Conservation (phyloP, 2,797 vertebrate genomes). For the Sebastes hubbsi region DNA sequence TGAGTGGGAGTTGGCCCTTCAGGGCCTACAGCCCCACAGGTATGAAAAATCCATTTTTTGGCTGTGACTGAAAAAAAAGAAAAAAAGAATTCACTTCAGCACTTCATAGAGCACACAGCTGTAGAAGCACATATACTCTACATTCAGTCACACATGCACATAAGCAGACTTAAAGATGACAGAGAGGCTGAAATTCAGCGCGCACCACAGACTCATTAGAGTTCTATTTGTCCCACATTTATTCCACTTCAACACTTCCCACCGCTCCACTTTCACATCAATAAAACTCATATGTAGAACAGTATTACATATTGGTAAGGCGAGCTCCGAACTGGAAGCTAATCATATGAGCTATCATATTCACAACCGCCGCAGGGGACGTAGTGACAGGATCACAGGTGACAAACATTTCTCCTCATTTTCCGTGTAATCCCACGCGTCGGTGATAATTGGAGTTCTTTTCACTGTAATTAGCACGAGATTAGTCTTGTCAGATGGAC, state of each 20-base stretch:
- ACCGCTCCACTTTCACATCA: conserved; percentile 20
- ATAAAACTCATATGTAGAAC: conserved; percentile 26
- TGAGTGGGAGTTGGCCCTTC: conserved; percentile 93
- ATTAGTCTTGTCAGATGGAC: conserved; percentile 73
- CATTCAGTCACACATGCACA: conserved; percentile 21
- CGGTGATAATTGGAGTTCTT: conserved; percentile 68
- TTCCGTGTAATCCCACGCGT: conserved; percentile 60
- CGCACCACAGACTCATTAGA: conserved; percentile 23
- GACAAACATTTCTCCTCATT: conserved; percentile 74
- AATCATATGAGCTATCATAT: conserved; percentile 4
- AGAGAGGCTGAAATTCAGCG: conserved; percentile 13
- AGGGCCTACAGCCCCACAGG: conserved; percentile 92
- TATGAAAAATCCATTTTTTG: conserved; percentile 91
- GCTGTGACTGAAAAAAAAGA: conserved; percentile 50
- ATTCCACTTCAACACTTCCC: conserved; percentile 30
- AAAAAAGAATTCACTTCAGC: conserved; percentile 12
- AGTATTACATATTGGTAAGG: neutral
- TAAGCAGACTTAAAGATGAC: conserved; percentile 39
- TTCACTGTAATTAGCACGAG: conserved; percentile 53
- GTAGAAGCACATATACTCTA: neutral
- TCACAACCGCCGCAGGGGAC: conserved; percentile 14
- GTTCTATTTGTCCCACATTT: conserved; percentile 47
- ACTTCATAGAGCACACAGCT: conserved; percentile 21
- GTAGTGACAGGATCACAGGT: conserved; percentile 61
- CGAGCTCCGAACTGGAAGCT: neutral